phyloP scores from a whole-genome alignment of 2,113 vertebrate species.

The Accipiter cooperii region DNA sequence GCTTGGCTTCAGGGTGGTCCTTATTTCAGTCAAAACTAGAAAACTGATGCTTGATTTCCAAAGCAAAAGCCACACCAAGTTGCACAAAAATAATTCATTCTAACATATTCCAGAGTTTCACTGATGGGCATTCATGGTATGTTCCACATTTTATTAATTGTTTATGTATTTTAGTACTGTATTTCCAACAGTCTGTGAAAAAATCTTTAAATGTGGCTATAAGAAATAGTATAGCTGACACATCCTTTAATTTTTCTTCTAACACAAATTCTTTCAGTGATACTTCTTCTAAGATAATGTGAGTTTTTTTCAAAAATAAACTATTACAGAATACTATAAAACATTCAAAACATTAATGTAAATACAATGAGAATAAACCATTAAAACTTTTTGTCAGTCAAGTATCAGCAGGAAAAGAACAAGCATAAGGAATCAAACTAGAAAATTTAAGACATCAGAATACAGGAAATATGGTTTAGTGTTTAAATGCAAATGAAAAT shows the following conservation, averaged over 20 bases:
- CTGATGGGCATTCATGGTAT: conserved; percentile 29
- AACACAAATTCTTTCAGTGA: neutral
- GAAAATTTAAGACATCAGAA: neutral
- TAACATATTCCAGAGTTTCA: conserved; percentile 62
- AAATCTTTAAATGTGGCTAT: conserved; percentile 25
- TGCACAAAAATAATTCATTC: conserved; percentile 65
- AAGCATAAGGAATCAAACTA: neutral
- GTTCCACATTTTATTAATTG: conserved; percentile 64
- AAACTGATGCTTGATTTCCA: conserved; percentile 69
- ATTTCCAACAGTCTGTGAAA: conserved; percentile 44
- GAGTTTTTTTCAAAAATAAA: neutral
- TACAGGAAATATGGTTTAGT: neutral
- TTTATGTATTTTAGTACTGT: conserved; percentile 50
- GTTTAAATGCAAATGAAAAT: neutral
- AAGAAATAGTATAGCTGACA: conserved; percentile 38
- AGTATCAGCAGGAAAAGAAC: neutral
- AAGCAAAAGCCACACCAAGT: conserved; percentile 59
- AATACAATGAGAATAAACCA: neutral
- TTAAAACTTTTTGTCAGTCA: neutral
- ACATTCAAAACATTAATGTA: neutral
- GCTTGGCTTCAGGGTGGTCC: conserved; percentile 71
- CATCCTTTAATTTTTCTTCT: conserved; percentile 28
- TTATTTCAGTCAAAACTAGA: conserved; percentile 64
- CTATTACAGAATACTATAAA: neutral
- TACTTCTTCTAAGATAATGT: conserved; percentile 23